phyloP scores from a whole-genome alignment of 2,888 invertebrate species.

The Amphipyra tragopoginis region DNA sequence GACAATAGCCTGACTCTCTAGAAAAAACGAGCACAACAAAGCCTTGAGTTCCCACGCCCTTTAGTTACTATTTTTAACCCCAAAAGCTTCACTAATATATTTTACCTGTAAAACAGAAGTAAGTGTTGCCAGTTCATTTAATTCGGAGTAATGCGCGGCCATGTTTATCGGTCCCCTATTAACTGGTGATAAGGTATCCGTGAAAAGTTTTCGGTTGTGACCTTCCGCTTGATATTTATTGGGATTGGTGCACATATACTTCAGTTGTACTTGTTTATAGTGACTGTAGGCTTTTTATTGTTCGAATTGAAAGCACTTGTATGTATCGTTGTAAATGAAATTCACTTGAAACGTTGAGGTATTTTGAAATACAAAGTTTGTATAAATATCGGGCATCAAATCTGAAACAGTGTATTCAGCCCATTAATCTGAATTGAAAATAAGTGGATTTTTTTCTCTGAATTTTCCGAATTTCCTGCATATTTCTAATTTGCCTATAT shows the following conservation, averaged over 20 bases:
- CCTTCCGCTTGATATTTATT: constrained; percentile 55
- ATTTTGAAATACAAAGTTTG: too few species aligned
- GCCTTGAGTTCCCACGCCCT: too few species aligned
- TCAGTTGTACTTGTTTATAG: constrained; percentile 10
- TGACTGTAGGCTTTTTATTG: background rate
- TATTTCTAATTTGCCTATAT: too few species aligned
- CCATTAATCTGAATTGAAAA: too few species aligned
- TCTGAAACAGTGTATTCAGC: too few species aligned
- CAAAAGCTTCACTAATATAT: constrained; percentile 20
- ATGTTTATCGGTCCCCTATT: constrained; percentile 69
- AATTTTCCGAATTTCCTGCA: too few species aligned
- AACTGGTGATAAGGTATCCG: constrained; percentile 63
- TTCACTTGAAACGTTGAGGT: too few species aligned
- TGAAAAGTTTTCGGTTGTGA: constrained; percentile 50
- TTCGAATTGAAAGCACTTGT: background rate
- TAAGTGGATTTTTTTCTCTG: too few species aligned
- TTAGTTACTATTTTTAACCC: constrained; percentile 13
- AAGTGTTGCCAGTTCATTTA: constrained; percentile 70
- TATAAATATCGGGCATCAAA: too few species aligned
- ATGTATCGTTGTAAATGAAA: background rate
- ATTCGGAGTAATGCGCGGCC: constrained; percentile 72
- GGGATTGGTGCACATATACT: constrained; percentile 24
- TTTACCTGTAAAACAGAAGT: constrained; percentile 32
- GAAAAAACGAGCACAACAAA: too few species aligned
- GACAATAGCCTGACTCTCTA: too few species aligned